A percentile compares a stretch with the other conserved stretches of the same genome.
Evolutionary conservation across 2,113 vertebrate species (phyloP).

Genomic region (Scopus umbretta): DNA sequence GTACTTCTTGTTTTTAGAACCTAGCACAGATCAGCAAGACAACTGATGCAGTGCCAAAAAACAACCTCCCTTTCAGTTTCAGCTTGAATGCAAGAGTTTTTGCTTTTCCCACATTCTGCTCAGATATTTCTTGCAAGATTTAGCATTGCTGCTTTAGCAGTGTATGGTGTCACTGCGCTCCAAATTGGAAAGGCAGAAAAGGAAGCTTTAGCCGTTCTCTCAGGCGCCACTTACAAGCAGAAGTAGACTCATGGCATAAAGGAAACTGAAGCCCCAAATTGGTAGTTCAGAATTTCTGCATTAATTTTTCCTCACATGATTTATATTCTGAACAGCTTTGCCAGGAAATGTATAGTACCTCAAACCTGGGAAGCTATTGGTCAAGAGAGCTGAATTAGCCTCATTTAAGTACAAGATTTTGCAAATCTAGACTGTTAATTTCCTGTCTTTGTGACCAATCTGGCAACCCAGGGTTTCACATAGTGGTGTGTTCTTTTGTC

Average conservation of each 20-base stretch:
- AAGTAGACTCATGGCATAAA: background rate
- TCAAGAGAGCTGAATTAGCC: background rate
- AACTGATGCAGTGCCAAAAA: background rate
- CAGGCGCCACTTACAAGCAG: background rate
- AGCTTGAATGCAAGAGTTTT: background rate
- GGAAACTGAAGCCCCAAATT: background rate
- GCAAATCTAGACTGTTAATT: background rate
- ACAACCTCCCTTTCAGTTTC: background rate
- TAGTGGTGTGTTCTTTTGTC: background rate
- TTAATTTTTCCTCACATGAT: background rate
- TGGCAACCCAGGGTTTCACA: background rate
- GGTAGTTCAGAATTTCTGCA: background rate
- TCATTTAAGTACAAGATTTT: background rate
- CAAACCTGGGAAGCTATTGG: fast-evolving
- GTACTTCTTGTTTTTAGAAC: background rate
- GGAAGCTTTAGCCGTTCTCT: background rate
- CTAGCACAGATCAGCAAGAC: background rate
- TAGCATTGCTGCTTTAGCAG: background rate
- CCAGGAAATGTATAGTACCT: background rate
- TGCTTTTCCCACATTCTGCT: background rate
- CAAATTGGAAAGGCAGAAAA: background rate
- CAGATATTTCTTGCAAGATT: background rate
- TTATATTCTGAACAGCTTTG: background rate
- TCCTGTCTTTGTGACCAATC: background rate
- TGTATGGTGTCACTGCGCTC: background rate